A percentile compares a stretch with the other conserved stretches of the same genome.
Conservation (phyloP, 2,797 vertebrate genomes). For the Lithobates pipiens region DNA sequence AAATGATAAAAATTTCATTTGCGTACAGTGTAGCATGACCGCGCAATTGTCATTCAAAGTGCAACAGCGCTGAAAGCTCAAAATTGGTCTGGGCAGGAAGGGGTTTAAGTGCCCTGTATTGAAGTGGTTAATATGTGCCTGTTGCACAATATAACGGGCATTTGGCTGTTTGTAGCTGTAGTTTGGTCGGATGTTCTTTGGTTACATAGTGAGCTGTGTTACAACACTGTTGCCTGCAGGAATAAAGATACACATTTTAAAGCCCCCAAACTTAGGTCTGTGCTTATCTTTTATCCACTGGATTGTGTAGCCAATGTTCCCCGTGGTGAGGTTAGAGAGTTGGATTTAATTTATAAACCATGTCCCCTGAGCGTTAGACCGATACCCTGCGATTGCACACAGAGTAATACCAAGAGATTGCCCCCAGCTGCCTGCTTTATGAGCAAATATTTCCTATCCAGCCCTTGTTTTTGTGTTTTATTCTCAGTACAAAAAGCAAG, state of each 20-base stretch:
- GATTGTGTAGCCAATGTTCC: neutral
- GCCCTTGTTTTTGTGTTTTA: conserved; percentile 3
- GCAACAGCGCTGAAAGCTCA: too few species aligned
- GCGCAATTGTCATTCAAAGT: too few species aligned
- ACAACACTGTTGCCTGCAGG: neutral
- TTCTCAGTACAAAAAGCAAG: neutral
- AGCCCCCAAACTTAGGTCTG: neutral
- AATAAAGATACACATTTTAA: neutral
- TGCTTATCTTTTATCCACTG: conserved; percentile 3
- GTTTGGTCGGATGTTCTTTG: neutral
- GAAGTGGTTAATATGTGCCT: too few species aligned
- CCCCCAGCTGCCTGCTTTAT: conserved; percentile 6
- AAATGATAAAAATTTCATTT: too few species aligned
- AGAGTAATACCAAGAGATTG: neutral
- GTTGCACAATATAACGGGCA: too few species aligned
- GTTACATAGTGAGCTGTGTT: neutral
- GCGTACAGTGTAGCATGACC: too few species aligned
- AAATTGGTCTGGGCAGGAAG: too few species aligned
- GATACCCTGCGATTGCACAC: neutral
- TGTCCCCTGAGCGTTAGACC: neutral
- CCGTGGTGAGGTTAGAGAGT: conserved; percentile 7
- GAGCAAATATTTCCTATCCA: conserved; percentile 5
- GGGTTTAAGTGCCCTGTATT: too few species aligned
- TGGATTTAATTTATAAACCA: conserved; percentile 15
- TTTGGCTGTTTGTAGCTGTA: too few species aligned